Conservation (phyloP, 1,140 invertebrate genomes). For the Periplaneta americana region DNA sequence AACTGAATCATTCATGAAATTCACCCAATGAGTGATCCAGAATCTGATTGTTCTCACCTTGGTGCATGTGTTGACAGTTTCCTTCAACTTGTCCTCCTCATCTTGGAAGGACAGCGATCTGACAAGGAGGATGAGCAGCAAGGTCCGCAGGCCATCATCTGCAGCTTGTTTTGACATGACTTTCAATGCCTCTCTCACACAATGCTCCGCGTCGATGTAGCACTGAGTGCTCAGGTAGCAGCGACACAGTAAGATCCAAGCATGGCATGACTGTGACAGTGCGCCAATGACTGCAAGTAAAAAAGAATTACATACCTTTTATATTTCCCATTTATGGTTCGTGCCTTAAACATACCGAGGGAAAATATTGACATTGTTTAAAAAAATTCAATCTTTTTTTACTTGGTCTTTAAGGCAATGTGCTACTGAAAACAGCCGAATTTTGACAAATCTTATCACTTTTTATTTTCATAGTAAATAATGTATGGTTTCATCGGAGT, state of each 20-base stretch:
- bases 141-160: constrained; percentile 26
- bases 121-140: constrained; percentile 30
- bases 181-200: constrained; percentile 39
- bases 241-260: constrained; percentile 42
- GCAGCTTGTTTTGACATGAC: constrained; percentile 24
- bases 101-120: constrained; percentile 31
- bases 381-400: no score
- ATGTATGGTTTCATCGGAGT: no score
- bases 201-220: constrained; percentile 49
- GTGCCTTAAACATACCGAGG: no score
- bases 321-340: neutral
- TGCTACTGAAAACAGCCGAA: no score
- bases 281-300: constrained; percentile 26
- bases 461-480: no score
- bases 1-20: no score
- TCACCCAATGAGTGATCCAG: no score
- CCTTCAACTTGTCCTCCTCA: constrained; percentile 2
- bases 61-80: constrained; percentile 30
- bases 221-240: constrained; percentile 49
- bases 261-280: constrained; percentile 34
- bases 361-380: no score
- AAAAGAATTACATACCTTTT: neutral
- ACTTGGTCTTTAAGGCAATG: no score
- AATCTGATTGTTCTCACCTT: no score
- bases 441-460: no score